A percentile compares a stretch with the other conserved stretches of the same genome.
Evolutionary conservation across 1,140 invertebrate genomes (phyloP).

Genomic region (Sitophilus oryzae): DNA sequence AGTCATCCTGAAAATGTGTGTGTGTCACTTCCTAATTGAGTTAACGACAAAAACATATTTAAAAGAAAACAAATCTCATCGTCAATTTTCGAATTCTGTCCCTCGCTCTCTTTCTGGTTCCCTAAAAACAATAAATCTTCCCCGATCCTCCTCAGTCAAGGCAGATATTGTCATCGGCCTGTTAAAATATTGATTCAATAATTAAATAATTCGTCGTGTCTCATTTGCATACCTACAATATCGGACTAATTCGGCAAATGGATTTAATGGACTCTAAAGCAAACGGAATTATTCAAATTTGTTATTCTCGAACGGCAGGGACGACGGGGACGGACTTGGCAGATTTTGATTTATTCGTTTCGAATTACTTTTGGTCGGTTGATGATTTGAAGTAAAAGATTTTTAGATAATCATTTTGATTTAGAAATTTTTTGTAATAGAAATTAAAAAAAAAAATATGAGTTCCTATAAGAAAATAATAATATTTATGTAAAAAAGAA

Average conservation of each 20-base stretch:
- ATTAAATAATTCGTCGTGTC: constrained; percentile 23
- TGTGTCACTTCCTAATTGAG: too few relatives aligned
- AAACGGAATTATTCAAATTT: constrained; percentile 29
- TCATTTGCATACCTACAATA: constrained; percentile 30
- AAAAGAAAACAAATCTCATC: neutral
- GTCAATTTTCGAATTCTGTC: neutral
- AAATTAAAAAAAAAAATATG: too few relatives aligned
- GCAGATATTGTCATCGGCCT: neutral
- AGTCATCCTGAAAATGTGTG: too few relatives aligned
- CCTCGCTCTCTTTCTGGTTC: neutral
- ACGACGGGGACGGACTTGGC: neutral
- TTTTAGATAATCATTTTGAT: too few relatives aligned
- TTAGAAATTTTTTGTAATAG: too few relatives aligned
- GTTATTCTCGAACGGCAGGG: constrained; percentile 2
- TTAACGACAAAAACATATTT: neutral
- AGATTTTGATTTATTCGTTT: neutral
- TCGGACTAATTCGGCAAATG: constrained; percentile 26
- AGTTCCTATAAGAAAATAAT: too few relatives aligned
- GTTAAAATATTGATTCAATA: constrained; percentile 22
- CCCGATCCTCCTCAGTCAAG: neutral
- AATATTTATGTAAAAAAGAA: too few relatives aligned
- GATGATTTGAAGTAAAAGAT: too few relatives aligned
- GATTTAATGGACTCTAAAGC: constrained; percentile 29
- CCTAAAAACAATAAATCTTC: neutral
- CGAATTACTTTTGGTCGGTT: too few relatives aligned